These are phyloP conservation scores for Rhea americana DNA, from an alignment of 2,113 vertebrate genomes.

Conservation along the genomic window DNA sequence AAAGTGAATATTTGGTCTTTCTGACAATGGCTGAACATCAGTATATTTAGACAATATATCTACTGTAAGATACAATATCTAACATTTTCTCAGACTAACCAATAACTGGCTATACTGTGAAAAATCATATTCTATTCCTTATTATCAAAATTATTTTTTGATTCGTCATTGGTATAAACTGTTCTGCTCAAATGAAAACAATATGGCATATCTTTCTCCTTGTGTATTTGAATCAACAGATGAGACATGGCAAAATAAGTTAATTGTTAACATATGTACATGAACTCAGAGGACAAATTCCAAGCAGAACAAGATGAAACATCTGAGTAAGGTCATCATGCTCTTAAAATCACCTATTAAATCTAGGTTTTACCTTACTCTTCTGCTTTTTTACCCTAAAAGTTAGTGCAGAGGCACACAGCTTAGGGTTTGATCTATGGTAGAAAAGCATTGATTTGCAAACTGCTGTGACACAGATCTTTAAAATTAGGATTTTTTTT, in stretches of 20 bases:
- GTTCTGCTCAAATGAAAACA: slow-evolving; percentile 5
- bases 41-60: not conserved
- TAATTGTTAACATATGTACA: slow-evolving; percentile 9
- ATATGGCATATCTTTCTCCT: not conserved
- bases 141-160: not conserved
- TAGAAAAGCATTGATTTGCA: not conserved
- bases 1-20: not conserved
- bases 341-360: not conserved
- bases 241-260: not conserved
- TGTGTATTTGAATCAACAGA: not conserved
- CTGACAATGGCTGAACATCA: not conserved
- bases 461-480: not conserved
- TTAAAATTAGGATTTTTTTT: not conserved
- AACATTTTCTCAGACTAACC: not conserved
- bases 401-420: not conserved
- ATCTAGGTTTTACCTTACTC: not conserved
- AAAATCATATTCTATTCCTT: not conserved
- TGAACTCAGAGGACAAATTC: slow-evolving; percentile 46
- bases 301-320: not conserved
- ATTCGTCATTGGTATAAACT: not conserved
- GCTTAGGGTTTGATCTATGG: not conserved
- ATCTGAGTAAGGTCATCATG: not conserved
- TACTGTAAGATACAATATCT: not conserved
- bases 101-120: not conserved
- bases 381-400: not conserved